Base-by-base conservation (phyloP, 2,888 invertebrate genomes). In the Cephus spinipes region DNA sequence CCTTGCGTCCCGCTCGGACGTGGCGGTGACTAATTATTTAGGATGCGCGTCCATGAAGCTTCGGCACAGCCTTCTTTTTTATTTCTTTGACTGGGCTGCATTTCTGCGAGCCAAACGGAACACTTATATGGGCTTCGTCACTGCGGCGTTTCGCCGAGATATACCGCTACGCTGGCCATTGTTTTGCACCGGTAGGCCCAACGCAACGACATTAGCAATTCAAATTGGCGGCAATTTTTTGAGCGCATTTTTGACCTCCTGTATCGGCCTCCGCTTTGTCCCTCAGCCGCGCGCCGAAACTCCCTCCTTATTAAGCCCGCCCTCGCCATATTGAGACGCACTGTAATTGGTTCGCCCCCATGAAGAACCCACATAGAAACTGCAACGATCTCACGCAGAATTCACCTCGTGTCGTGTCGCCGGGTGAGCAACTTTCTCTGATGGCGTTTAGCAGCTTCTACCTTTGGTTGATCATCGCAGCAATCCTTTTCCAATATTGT, bases 221-320 rank as follows among this genome's bases (percentile, higher is more conserved):
- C 91, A 91, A 91, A 91, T 91, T 90, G 91, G 90, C 91, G 91
- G 91, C 91, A 91, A 91, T 91, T 91, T 91, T 91, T 91, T 91
- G 89, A 91, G 90, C 89, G 90, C 91, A 91, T 91, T 91, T 91
- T 91, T 91, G 91, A 91, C 91, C 91, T 91, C 91, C 91, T 91
- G 89, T 90, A 91, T 91, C 90, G 90, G 89, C 82, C 83, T 83
- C 80, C 83, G 83, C 87, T 86, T 85, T 86, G 85, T 86, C 85
- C 84, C 78, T 81, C 83, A 83, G 81, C 75, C 71, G 76, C 75
- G 81, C 81, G 88, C 90, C 91, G 89, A 91, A 91, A 90, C 88
- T 90, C 83, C 87, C 85, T 86, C 90, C 90, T 91, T 91, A 91
- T 91, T 91, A 91, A 91, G 90, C 87, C 89, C 90, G 87, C 90